A percentile compares a stretch with the other conserved stretches of the same genome.
Evolutionary conservation across 2,113 vertebrate genomes (phyloP).

Genomic region (Phodopus roborovskii): DNA sequence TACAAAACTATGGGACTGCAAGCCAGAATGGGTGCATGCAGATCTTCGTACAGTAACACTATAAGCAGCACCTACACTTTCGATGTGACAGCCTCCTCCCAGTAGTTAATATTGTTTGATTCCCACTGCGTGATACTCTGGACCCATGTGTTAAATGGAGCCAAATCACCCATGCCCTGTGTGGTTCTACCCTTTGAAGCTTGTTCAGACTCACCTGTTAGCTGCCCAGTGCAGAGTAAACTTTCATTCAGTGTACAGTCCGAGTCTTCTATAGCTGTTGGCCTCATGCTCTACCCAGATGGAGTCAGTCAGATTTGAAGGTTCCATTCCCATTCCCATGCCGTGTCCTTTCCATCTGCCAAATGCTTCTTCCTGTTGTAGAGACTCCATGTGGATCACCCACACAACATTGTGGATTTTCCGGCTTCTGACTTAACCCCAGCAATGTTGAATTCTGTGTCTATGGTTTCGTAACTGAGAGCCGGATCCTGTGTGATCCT

Average conservation of each 20-base stretch:
- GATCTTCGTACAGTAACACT: too few relatives aligned
- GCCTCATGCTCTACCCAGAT: background rate
- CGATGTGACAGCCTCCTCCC: background rate
- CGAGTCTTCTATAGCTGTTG: background rate
- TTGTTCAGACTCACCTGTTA: background rate
- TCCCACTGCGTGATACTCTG: background rate
- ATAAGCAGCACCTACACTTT: background rate
- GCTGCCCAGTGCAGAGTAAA: background rate
- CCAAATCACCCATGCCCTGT: background rate
- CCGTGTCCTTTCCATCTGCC: background rate
- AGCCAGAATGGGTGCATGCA: background rate
- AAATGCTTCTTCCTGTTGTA: background rate
- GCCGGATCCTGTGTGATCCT: background rate
- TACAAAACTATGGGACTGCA: background rate
- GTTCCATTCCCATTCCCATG: background rate
- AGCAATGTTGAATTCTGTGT: background rate
- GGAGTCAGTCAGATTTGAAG: background rate
- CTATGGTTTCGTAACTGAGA: background rate
- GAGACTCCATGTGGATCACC: background rate
- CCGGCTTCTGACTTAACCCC: background rate
- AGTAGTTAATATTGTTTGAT: background rate
- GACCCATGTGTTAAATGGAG: background rate
- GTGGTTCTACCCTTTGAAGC: conserved; percentile 8
- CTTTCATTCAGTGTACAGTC: background rate
- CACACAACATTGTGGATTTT: background rate